These are phyloP conservation scores for Meriones unguiculatus DNA, from an alignment of 2,113 vertebrate genomes.

Conservation along the genomic window DNA sequence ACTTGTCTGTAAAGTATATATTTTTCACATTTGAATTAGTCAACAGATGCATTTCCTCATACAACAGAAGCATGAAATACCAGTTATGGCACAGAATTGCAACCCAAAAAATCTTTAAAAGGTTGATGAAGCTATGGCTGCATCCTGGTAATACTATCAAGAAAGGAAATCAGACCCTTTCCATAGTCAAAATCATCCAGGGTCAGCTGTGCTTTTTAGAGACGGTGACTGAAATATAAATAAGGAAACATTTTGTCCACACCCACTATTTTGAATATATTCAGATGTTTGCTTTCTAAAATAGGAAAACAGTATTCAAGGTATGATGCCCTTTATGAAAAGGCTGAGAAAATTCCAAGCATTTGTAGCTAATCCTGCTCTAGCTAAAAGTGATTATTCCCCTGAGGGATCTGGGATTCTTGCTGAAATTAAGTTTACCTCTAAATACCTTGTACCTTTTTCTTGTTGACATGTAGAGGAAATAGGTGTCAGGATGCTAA, in stretches of 20 bases:
- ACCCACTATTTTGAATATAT: not conserved
- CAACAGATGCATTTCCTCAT: not conserved
- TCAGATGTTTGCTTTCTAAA: not conserved
- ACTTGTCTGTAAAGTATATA: not conserved
- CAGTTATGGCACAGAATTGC: not conserved
- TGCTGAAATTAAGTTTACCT: not conserved
- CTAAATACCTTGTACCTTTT: not conserved
- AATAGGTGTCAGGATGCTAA: not conserved
- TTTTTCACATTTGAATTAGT: not conserved
- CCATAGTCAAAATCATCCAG: not conserved
- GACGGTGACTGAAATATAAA: not conserved
- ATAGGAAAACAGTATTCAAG: not conserved
- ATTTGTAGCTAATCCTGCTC: not conserved
- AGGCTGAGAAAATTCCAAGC: not conserved
- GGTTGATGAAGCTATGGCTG: not conserved
- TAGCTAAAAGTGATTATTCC: not conserved
- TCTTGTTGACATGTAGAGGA: not conserved
- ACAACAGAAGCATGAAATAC: not conserved
- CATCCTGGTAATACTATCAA: not conserved
- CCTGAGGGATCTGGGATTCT: not conserved
- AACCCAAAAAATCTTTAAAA: not conserved
- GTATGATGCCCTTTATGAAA: not conserved
- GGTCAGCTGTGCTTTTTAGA: not conserved
- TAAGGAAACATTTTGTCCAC: not conserved
- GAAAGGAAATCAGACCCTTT: conserved; percentile 25